These are phyloP conservation scores for Hormiphora californensis DNA, from an alignment of 37 sponge, comb jelly and placozoan genomes.

Conservation along the genomic window DNA sequence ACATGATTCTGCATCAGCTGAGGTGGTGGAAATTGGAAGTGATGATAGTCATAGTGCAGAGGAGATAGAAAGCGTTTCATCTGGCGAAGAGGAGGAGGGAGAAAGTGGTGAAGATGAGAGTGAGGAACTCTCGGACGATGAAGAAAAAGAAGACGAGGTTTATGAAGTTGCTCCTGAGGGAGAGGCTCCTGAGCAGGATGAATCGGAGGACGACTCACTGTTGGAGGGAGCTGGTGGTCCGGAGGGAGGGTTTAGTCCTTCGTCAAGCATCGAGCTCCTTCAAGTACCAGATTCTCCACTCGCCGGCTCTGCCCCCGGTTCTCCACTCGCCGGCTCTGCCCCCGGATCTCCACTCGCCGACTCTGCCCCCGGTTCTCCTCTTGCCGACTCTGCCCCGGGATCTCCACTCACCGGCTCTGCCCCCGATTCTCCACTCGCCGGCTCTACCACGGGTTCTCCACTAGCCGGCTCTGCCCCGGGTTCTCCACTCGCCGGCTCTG, in stretches of 20 bases:
- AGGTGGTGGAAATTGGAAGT: background rate
- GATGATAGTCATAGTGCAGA: background rate
- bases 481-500: too few relatives aligned
- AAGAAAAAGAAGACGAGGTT: background rate
- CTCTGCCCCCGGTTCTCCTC: too few relatives aligned
- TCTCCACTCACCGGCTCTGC: too few relatives aligned
- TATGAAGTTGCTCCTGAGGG: background rate
- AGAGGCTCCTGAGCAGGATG: background rate
- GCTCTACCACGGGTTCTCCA: too few relatives aligned
- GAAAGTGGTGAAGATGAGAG: background rate
- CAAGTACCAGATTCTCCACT: background rate
- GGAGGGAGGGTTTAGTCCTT: background rate
- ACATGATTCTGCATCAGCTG: background rate
- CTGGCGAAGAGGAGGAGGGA: background rate
- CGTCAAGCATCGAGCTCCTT: background rate
- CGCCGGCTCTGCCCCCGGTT: too few relatives aligned
- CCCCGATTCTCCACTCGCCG: too few relatives aligned
- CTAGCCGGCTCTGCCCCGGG: too few relatives aligned
- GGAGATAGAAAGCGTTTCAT: background rate
- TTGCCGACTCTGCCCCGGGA: too few relatives aligned
- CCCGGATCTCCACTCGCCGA: too few relatives aligned
- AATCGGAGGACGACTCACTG: background rate
- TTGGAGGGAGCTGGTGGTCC: background rate
- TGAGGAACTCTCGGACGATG: background rate
- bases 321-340: too few relatives aligned